Percentiles rank a stretch among this genome's conserved stretches.
Evolutionary conservation across 2,113 vertebrate species (phyloP).

Genomic region (Urocitellus parryii): DNA sequence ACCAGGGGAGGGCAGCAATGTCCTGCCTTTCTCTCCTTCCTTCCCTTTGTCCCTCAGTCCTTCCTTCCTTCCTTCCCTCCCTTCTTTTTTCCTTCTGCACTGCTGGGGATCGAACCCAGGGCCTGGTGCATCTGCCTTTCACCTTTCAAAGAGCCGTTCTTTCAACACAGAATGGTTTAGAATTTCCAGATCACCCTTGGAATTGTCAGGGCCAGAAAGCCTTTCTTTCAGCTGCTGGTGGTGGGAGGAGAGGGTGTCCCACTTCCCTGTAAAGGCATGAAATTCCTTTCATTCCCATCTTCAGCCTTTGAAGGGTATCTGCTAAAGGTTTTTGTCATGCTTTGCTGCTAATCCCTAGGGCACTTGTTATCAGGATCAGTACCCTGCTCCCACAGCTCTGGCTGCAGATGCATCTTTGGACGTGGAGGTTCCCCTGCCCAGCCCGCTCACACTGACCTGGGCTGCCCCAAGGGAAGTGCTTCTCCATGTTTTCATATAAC

Average conservation of each 20-base stretch:
- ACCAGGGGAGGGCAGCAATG: constrained; percentile 72
- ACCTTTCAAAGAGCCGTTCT: background rate
- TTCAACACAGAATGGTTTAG: background rate
- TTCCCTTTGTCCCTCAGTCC: no score
- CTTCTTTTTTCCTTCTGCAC: no score
- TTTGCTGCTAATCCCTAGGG: background rate
- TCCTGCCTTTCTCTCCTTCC: background rate
- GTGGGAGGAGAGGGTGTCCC: no score
- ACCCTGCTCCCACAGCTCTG: background rate
- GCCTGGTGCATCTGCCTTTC: background rate
- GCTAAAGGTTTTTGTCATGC: background rate
- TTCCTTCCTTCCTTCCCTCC: no score
- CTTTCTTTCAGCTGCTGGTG: background rate
- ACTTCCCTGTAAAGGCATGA: background rate
- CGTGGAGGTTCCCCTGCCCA: background rate
- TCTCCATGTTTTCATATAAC: background rate
- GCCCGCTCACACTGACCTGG: background rate
- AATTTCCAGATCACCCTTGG: background rate
- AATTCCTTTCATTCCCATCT: background rate
- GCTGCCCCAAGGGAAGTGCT: background rate
- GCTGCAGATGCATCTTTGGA: background rate
- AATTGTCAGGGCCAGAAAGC: background rate
- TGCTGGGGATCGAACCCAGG: no score
- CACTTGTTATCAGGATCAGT: background rate
- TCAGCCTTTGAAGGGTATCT: background rate